Percentiles rank a stretch among this genome's conserved stretches.
These are phyloP conservation scores for Caiman crocodilus DNA, from an alignment of 2,797 vertebrate species.

Conservation along the genomic window DNA sequence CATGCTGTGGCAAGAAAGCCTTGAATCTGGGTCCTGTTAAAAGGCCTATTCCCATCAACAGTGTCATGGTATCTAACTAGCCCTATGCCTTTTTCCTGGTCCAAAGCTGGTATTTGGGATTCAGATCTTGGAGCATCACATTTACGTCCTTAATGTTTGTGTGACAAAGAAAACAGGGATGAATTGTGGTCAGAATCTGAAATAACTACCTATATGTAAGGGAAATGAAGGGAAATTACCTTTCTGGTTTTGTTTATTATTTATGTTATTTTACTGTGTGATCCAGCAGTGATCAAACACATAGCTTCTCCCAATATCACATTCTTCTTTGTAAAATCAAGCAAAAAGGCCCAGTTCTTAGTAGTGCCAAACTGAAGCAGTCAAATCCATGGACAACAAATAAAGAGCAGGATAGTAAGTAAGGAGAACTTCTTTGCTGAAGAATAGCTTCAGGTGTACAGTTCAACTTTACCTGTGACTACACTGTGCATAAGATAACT, in stretches of 20 bases:
- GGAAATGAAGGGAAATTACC: conserved; percentile 9
- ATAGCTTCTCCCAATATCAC: neutral
- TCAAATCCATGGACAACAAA: neutral
- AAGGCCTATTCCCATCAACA: conserved; percentile 11
- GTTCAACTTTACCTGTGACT: neutral
- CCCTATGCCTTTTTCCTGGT: neutral
- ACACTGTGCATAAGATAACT: neutral
- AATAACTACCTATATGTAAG: neutral
- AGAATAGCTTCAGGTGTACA: neutral
- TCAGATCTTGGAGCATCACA: conserved; percentile 12
- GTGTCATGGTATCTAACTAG: neutral
- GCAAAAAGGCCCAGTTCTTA: neutral
- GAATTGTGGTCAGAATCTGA: neutral
- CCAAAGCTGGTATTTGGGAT: conserved; percentile 40
- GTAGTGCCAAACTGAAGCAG: neutral
- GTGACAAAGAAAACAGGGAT: conserved; percentile 38
- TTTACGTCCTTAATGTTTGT: conserved; percentile 22
- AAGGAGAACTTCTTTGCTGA: neutral
- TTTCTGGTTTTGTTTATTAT: neutral
- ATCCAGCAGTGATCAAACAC: neutral
- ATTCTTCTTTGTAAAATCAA: neutral
- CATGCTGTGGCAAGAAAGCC: neutral
- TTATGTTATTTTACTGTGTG: neutral
- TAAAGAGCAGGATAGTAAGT: neutral
- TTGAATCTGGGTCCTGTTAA: conserved; percentile 1